Conservation (phyloP, 2,113 vertebrate genomes). For the Cichladusa arquata region DNA sequence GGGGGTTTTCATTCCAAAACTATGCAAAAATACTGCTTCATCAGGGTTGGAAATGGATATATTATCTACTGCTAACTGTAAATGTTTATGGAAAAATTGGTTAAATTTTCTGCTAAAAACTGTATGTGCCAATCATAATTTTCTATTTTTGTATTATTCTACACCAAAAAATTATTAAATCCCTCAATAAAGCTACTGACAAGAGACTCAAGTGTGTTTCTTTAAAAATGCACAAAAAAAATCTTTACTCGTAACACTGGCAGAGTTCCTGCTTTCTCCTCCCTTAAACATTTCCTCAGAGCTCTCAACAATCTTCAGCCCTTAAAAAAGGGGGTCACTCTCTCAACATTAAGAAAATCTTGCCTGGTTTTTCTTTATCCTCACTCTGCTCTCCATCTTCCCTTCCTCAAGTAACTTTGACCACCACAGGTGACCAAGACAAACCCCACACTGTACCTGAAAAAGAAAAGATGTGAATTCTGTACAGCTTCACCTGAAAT, state of each 20-base stretch:
- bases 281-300: neutral
- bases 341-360: neutral
- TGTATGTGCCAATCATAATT: neutral
- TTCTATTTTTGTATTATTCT: neutral
- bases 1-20: fast-evolving
- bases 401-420: too few relatives aligned
- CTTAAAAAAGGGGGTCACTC: neutral
- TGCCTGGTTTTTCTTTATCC: neutral
- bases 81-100: neutral
- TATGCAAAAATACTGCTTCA: neutral
- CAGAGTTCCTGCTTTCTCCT: neutral
- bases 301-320: neutral
- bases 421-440: neutral
- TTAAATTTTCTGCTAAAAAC: neutral
- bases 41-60: neutral
- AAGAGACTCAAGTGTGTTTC: neutral
- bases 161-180: neutral
- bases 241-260: fast-evolving
- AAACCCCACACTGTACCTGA: fast-evolving
- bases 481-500: neutral
- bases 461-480: fast-evolving
- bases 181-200: neutral
- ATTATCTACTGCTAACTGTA: neutral
- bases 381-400: neutral
- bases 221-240: neutral